phyloP scores from a whole-genome alignment of 2,888 invertebrate species.

The Mechanitis messenoides region DNA sequence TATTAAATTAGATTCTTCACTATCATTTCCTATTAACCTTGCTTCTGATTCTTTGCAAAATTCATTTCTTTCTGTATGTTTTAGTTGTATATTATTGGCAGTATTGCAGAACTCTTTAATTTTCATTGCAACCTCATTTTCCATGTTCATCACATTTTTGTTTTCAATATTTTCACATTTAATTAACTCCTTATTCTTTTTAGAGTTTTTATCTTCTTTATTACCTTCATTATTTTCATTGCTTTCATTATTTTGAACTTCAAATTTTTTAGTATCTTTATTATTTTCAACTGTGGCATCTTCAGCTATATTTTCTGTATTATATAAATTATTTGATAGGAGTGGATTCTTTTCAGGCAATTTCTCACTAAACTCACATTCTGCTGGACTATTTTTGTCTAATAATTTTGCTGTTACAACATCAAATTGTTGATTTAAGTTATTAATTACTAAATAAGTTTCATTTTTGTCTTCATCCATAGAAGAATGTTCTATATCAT shows the following conservation, averaged over 20 bases:
- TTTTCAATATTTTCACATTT: no score
- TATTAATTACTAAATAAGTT: neutral
- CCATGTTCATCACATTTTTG: neutral
- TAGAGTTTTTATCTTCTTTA: no score
- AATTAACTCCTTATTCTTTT: constrained; percentile 14
- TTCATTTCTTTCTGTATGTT: constrained; percentile 8
- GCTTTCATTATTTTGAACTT: no score
- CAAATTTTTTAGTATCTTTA: neutral
- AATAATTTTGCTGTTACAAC: neutral
- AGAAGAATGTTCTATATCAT: constrained; percentile 12
- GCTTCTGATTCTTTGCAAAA: constrained; percentile 12
- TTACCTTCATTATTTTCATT: no score
- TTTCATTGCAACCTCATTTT: no score
- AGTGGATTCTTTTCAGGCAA: constrained; percentile 1
- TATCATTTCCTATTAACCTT: constrained; percentile 12
- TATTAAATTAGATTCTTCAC: constrained; percentile 18
- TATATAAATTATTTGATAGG: neutral
- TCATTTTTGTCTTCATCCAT: neutral
- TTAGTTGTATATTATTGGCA: neutral
- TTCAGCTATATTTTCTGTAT: constrained; percentile 4
- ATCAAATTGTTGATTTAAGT: neutral
- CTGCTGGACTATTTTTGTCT: neutral
- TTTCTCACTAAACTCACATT: neutral
- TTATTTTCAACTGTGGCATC: constrained; percentile 1
- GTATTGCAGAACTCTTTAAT: no score